phyloP scores from a whole-genome alignment of 2,888 invertebrate species.

The Idaea dimidiata region DNA sequence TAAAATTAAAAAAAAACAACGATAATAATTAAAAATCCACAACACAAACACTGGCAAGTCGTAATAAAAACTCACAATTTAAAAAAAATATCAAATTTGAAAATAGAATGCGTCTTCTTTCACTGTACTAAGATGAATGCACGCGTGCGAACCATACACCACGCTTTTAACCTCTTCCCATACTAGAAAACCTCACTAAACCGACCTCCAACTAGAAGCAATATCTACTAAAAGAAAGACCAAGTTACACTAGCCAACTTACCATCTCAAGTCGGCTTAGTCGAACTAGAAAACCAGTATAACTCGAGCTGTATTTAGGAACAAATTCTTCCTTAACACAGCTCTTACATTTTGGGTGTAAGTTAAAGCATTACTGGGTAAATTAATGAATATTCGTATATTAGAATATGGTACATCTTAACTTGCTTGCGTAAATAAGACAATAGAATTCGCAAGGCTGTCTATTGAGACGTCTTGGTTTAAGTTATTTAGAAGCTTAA shows the following conservation, averaged over 20 bases:
- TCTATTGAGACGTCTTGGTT: constrained; percentile 43
- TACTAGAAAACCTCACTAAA: constrained; percentile 41
- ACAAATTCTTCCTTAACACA: not conserved
- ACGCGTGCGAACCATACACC: constrained; percentile 55
- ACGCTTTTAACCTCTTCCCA: constrained; percentile 59
- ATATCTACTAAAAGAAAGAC: not conserved
- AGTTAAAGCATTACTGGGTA: constrained; percentile 43
- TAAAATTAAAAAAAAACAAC: constrained; percentile 26
- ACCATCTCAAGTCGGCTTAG: not conserved
- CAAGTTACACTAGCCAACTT: not conserved
- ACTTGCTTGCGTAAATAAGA: constrained; percentile 53
- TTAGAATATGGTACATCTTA: constrained; percentile 48
- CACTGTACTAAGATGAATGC: constrained; percentile 48
- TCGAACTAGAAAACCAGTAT: not conserved
- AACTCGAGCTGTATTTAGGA: not conserved
- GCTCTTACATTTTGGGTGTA: constrained; percentile 14
- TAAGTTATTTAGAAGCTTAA: not conserved
- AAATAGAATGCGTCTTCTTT: constrained; percentile 39
- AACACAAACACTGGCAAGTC: constrained; percentile 38
- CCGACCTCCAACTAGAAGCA: not conserved
- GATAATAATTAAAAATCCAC: constrained; percentile 28
- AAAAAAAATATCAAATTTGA: constrained; percentile 36
- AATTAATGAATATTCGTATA: constrained; percentile 65
- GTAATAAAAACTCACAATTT: constrained; percentile 26
- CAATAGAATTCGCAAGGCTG: constrained; percentile 51